Evolutionary conservation across 1,140 invertebrate genomes (phyloP), one percentile per base, ranked within the genome.

Genomic region (Formica selysi): DNA sequence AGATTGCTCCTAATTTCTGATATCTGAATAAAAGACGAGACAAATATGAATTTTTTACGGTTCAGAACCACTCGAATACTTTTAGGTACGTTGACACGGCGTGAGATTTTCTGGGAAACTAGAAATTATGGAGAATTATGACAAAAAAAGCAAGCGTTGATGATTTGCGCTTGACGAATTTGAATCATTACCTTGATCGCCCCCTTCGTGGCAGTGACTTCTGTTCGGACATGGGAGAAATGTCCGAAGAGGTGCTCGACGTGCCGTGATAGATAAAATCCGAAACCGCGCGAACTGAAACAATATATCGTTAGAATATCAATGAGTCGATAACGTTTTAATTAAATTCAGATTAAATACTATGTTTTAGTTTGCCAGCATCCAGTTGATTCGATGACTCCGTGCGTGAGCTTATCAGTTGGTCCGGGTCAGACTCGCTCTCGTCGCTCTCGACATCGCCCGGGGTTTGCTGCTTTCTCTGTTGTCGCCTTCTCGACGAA

Each of bases 311-410:
- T 26, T 70, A 22, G 10, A 7, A 41, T 32, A 36, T 32, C 16
- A 32, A 83, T n/a, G 2, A 44, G 3, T 10, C 5, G 8, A 19
- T 16, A 87, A 32, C 3, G 38, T 67, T n/a, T 51, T 11, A 8
- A n/a, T 29, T 26, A 0, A 59, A 5, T 6, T 29, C 5, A 41
- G 29, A 64, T 54, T 26, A 54, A 64, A 64, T 95, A 97, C 96
- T 97, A 93, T 97, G 96, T 94, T 97, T 97, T 85, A 97, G 96
- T 95, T 97, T 97, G 86, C 94, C 93, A 90, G 96, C 96, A 92
- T 97, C 97, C 88, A 97, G 95, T 91, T 97, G 97, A 94, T 97
- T 97, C 92, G 97, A 97, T 89, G 97, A 97, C 93, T 97, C 97
- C 61, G 97, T 97, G 92, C 97, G 95, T 93, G 97, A 97, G 85